phyloP scores from a whole-genome alignment of 2,113 vertebrate species.

The Syngnathus scovelli region DNA sequence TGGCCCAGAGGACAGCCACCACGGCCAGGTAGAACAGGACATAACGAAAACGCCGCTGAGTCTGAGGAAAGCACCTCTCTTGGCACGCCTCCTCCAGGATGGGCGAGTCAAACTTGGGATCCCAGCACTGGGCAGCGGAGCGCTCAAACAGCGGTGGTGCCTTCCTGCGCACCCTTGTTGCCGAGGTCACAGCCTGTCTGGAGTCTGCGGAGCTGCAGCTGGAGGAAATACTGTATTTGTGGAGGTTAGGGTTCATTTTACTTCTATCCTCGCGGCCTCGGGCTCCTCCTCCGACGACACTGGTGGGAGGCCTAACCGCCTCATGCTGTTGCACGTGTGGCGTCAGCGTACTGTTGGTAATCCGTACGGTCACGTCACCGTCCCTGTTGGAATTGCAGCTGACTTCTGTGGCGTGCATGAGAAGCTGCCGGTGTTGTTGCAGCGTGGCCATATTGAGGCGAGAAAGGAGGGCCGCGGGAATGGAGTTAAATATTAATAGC shows the following conservation, averaged over 20 bases:
- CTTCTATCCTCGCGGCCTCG: conserved; percentile 39
- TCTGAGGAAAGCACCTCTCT: conserved; percentile 94
- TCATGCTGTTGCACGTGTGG: conserved; percentile 57
- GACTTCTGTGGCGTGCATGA: conserved; percentile 85
- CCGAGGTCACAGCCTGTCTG: conserved; percentile 61
- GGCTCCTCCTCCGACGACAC: conserved; percentile 16
- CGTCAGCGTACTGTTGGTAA: conserved; percentile 59
- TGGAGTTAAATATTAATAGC: conserved; percentile 35
- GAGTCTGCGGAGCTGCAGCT: conserved; percentile 93
- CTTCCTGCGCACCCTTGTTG: conserved; percentile 64
- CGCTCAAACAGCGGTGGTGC: conserved; percentile 91
- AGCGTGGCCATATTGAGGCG: conserved; percentile 82
- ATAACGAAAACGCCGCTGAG: conserved; percentile 90
- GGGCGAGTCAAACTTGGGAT: conserved; percentile 92
- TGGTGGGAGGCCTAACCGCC: conserved; percentile 26
- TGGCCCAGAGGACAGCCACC: conserved; percentile 83
- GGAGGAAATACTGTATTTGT: conserved; percentile 95
- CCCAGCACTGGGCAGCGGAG: conserved; percentile 92
- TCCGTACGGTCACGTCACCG: conserved; percentile 79
- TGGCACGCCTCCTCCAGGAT: conserved; percentile 93
- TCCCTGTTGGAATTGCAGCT: conserved; percentile 86
- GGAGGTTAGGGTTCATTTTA: conserved; percentile 75
- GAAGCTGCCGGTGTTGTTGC: conserved; percentile 82
- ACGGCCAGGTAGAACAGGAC: conserved; percentile 87
- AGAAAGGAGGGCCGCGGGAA: background rate